Evolutionary conservation across 1,140 invertebrate species (phyloP).

Genomic region (Cryptotermes secundus): DNA sequence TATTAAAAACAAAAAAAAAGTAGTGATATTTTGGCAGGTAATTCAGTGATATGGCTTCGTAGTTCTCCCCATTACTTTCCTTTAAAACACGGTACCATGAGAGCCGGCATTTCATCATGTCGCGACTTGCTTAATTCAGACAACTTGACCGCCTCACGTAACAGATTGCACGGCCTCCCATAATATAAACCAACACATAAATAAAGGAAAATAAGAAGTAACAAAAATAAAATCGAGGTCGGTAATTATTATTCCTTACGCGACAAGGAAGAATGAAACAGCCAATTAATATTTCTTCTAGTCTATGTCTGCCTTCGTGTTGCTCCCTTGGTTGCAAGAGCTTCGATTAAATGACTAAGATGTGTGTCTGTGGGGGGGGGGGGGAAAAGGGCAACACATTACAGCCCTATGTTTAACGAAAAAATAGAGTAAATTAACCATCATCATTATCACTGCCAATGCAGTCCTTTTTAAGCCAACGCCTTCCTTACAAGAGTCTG

Average conservation of each 20-base stretch:
- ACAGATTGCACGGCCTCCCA: neutral
- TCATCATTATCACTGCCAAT: too few relatives aligned
- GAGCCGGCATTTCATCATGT: neutral
- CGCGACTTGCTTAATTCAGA: neutral
- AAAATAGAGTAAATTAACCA: neutral
- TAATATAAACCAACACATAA: slow-evolving; percentile 20
- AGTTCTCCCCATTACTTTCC: neutral
- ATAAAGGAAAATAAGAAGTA: slow-evolving; percentile 8
- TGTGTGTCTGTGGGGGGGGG: neutral
- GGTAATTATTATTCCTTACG: slow-evolving; percentile 12
- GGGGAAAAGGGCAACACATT: neutral
- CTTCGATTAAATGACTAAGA: neutral
- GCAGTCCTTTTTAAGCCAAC: too few relatives aligned
- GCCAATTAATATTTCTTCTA: slow-evolving; percentile 1
- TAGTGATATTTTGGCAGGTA: neutral
- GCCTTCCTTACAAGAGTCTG: too few relatives aligned
- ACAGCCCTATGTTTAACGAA: neutral
- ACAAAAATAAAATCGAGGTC: neutral
- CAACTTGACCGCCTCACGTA: neutral
- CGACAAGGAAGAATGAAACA: neutral
- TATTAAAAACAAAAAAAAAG: neutral
- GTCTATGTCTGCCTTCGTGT: neutral
- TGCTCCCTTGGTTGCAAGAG: neutral
- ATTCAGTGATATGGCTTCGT: neutral
- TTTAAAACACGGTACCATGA: neutral